Evolutionary conservation across 2,797 vertebrate genomes (phyloP), one percentile per base, ranked within the genome.

Genomic region (Podarcis siculus): DNA sequence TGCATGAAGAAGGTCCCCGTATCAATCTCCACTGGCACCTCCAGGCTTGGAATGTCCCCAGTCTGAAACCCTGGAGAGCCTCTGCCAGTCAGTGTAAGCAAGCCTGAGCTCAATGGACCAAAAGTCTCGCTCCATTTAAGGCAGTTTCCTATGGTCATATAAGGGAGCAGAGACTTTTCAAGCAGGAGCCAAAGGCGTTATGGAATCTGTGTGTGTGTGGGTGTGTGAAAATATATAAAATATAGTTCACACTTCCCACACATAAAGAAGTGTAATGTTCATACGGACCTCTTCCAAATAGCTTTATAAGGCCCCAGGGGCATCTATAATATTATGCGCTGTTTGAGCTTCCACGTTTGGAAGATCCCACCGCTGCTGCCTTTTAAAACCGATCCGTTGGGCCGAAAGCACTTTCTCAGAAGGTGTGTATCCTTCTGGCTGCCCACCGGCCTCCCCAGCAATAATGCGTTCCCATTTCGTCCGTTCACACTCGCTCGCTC

Each of bases 291-390:
- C 75, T 27, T 45, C 85, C 80, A 89, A 87, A 37, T 25, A 49
- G 82, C 58, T 69, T 91, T 86, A 32, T 17, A 66, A 55, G 49
- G 5, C 30, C 69, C 91, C 25, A 0, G 32, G 85, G 85, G 76
- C 2, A 13, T 73, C 49, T 86, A 79, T 86, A 85, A 83, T 12
- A 30, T 84, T 89, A 93, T 69, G 84, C 82, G 75, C 83, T 79
- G 76, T 32, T 75, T 39, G 72, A 2, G 5, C 81, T n/a, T 82
- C 66, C 23, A 25, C 71, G 86, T 92, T 87, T 27, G 23, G 30
- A 15, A 83, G 37, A 79, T 76, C 6, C 37, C 0, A 0, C 27
- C 91, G 1, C 85, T 90, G 88, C 85, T 89, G 88, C 82, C 76
- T 84, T 42, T 15, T 19, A 92, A 92, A 64, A 89, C 8, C 3